Percentiles rank a stretch among this genome's conserved stretches.
Conservation (phyloP, 64 coral and sea anemone species). For the Pocillopora verrucosa region DNA sequence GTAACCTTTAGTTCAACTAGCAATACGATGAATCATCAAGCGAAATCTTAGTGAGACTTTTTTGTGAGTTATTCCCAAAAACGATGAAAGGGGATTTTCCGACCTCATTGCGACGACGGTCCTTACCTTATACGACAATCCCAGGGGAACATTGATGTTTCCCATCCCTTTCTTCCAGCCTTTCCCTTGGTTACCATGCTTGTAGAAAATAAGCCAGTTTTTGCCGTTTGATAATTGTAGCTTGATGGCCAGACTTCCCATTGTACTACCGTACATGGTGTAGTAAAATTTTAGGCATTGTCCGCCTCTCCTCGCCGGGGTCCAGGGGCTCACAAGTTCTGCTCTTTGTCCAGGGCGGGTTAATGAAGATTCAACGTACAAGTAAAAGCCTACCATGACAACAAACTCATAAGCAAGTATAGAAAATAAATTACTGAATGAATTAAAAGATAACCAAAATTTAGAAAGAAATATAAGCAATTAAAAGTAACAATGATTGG, state of each 20-base stretch:
- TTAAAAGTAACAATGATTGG: too few species aligned
- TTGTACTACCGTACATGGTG: slow-evolving; percentile 70
- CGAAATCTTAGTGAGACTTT: too few species aligned
- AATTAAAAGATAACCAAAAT: too few species aligned
- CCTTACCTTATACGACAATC: slow-evolving; percentile 32
- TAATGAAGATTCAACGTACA: slow-evolving; percentile 75
- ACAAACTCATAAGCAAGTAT: neutral
- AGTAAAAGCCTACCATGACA: slow-evolving; percentile 44
- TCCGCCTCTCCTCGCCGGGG: slow-evolving; percentile 18
- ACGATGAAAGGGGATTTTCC: too few species aligned
- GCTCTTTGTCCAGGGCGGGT: slow-evolving; percentile 35
- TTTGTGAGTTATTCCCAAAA: too few species aligned
- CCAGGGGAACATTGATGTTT: slow-evolving; percentile 27
- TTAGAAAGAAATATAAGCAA: too few species aligned
- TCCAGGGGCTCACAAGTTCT: slow-evolving; percentile 29
- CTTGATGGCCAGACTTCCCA: slow-evolving; percentile 35
- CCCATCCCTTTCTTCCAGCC: slow-evolving; percentile 38
- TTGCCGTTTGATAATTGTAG: neutral
- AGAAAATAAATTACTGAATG: too few species aligned
- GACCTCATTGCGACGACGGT: neutral
- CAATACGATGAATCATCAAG: too few species aligned
- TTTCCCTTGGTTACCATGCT: slow-evolving; percentile 50
- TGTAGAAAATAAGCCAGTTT: slow-evolving; percentile 26
- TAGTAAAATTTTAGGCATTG: slow-evolving; percentile 79
- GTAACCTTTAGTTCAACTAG: too few species aligned